Conservation (phyloP, 2,888 invertebrate species). For the Erebia aethiops region DNA sequence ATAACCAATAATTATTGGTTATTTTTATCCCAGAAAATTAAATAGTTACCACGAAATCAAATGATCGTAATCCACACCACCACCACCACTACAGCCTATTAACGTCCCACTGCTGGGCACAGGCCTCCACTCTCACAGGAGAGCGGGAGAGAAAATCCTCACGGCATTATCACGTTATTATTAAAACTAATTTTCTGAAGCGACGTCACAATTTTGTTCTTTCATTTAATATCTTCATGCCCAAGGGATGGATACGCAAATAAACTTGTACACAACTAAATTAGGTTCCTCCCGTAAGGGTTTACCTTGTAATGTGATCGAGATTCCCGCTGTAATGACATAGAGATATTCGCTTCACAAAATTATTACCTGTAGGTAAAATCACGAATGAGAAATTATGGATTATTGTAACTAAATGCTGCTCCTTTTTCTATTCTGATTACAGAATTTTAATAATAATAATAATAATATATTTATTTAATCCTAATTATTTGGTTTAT, state of each 20-base stretch:
- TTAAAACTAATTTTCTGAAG: conserved; percentile 56
- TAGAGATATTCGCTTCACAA: conserved; percentile 51
- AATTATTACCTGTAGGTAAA: conserved; percentile 45
- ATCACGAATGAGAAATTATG: conserved; percentile 43
- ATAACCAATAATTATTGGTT: no score
- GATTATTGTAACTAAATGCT: background rate
- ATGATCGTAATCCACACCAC: no score
- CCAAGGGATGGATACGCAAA: conserved; percentile 72
- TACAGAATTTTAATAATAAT: no score
- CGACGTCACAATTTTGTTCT: conserved; percentile 70
- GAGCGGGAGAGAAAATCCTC: no score
- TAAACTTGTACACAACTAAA: conserved; percentile 77
- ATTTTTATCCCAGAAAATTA: no score
- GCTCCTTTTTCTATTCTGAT: background rate
- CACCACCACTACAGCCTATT: no score
- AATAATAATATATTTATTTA: no score
- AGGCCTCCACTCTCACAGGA: no score
- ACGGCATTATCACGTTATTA: background rate
- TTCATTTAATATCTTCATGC: conserved; percentile 66
- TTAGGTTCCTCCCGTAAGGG: conserved; percentile 73
- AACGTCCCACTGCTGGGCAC: no score
- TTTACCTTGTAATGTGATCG: conserved; percentile 70
- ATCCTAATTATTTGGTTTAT: no score
- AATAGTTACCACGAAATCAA: no score
- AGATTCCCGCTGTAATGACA: conserved; percentile 65